phyloP scores from a whole-genome alignment of 1,140 invertebrate species.

The Drosophila insularis region DNA sequence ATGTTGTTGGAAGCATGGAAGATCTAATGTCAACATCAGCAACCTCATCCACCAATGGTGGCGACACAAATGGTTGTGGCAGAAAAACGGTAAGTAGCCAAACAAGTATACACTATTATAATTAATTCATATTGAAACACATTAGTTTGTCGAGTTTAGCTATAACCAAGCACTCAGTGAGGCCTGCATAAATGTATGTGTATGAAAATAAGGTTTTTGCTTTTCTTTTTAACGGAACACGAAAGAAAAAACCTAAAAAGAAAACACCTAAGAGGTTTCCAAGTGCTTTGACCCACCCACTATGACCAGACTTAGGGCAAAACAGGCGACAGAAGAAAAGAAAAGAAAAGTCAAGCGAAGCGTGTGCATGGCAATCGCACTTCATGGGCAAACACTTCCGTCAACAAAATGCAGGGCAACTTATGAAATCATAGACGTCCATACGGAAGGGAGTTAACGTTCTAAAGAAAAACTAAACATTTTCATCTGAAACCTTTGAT shows the following conservation, averaged over 20 bases:
- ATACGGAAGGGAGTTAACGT: background rate
- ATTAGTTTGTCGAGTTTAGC: background rate
- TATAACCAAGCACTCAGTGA: slow-evolving; percentile 19
- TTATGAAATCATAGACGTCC: slow-evolving; percentile 33
- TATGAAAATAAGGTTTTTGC: slow-evolving; percentile 21
- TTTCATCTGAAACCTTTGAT: too few species aligned
- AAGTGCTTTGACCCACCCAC: slow-evolving; percentile 55
- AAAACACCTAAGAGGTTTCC: slow-evolving; percentile 54
- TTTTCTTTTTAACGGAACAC: slow-evolving; percentile 45
- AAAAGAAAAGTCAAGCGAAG: slow-evolving; percentile 17
- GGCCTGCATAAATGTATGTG: slow-evolving; percentile 22
- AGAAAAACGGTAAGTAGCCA: slow-evolving; percentile 63
- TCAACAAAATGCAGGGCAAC: slow-evolving; percentile 47
- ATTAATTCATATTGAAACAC: background rate
- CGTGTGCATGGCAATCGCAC: slow-evolving; percentile 27
- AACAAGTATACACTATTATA: background rate
- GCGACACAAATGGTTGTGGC: slow-evolving; percentile 61
- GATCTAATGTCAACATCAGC: slow-evolving; percentile 70
- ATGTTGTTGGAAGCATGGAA: slow-evolving; percentile 53
- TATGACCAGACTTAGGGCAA: slow-evolving; percentile 9
- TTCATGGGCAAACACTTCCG: slow-evolving; percentile 42
- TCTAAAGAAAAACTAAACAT: too few species aligned
- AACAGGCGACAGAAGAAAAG: background rate
- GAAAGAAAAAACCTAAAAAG: slow-evolving; percentile 40
- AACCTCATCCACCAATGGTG: slow-evolving; percentile 65